These are phyloP conservation scores for Lasiommata megera DNA, from an alignment of 2,888 invertebrate species.

Conservation along the genomic window DNA sequence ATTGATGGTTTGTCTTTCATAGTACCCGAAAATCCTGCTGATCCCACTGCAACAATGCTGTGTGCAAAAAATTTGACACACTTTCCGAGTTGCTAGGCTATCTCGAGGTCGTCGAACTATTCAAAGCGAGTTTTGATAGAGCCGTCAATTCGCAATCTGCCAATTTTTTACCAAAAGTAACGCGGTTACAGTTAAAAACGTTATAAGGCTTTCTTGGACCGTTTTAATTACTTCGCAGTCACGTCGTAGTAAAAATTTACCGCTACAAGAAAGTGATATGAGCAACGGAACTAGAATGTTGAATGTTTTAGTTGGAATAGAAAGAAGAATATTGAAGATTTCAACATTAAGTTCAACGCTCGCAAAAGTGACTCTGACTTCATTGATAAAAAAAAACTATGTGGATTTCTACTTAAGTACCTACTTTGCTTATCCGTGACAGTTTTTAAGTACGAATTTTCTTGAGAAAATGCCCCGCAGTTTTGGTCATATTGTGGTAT, in stretches of 20 bases:
- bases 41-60: conserved; percentile 5
- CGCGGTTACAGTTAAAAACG: conserved; percentile 67
- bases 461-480: too few relatives aligned
- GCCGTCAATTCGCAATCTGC: conserved; percentile 63
- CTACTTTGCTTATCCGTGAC: too few relatives aligned
- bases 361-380: neutral
- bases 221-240: conserved; percentile 78
- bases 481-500: too few relatives aligned
- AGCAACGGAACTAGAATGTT: conserved; percentile 18
- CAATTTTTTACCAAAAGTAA: conserved; percentile 54
- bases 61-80: conserved; percentile 28
- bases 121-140: conserved; percentile 61
- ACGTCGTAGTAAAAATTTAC: conserved; percentile 66
- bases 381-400: neutral
- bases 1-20: too few relatives aligned
- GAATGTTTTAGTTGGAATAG: conserved; percentile 7
- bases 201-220: conserved; percentile 59
- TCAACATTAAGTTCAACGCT: neutral
- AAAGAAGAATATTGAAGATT: neutral
- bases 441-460: too few relatives aligned
- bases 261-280: conserved; percentile 74
- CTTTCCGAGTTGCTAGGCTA: conserved; percentile 27
- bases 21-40: neutral
- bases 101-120: conserved; percentile 50
- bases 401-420: too few relatives aligned